A percentile compares a stretch with the other conserved stretches of the same genome.
phyloP scores from a whole-genome alignment of 1,140 invertebrate species.

The Trichoplusia ni region DNA sequence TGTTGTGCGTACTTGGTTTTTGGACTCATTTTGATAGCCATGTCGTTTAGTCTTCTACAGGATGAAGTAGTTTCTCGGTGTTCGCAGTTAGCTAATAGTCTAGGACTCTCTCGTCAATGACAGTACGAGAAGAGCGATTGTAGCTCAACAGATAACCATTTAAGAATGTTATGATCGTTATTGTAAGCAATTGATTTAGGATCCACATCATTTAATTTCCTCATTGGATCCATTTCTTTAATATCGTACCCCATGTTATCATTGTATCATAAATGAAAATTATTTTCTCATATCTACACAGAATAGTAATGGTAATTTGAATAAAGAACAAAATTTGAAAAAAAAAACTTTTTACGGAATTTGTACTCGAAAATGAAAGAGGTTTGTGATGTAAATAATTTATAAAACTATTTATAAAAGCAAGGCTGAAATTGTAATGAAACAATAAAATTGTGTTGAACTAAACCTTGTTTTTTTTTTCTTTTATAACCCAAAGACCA shows the following conservation, averaged over 20 bases:
- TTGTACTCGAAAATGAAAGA: constrained; percentile 61
- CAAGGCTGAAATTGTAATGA: constrained; percentile 80
- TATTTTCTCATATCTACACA: constrained; percentile 68
- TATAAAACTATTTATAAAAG: constrained; percentile 78
- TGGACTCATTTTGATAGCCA: constrained; percentile 94
- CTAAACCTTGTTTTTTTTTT: not conserved
- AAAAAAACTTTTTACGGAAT: constrained; percentile 69
- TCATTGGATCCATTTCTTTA: constrained; percentile 46
- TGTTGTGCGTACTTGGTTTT: constrained; percentile 94
- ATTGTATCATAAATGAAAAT: constrained; percentile 61
- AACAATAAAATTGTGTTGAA: constrained; percentile 80
- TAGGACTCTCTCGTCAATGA: constrained; percentile 82
- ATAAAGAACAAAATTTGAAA: constrained; percentile 27
- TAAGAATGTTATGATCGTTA: constrained; percentile 81
- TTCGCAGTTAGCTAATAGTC: constrained; percentile 84
- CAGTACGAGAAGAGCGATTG: constrained; percentile 80
- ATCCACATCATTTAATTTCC: constrained; percentile 43
- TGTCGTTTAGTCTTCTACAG: constrained; percentile 96
- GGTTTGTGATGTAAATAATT: constrained; percentile 75
- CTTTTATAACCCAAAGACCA: too few species aligned
- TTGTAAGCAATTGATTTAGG: constrained; percentile 51
- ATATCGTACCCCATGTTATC: constrained; percentile 56
- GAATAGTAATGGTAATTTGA: constrained; percentile 36
- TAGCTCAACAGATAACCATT: constrained; percentile 74
- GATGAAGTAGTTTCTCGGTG: constrained; percentile 92